Percentiles rank a stretch among this genome's conserved stretches.
phyloP scores from a whole-genome alignment of 2,888 invertebrate genomes.

The Anodontia alba region DNA sequence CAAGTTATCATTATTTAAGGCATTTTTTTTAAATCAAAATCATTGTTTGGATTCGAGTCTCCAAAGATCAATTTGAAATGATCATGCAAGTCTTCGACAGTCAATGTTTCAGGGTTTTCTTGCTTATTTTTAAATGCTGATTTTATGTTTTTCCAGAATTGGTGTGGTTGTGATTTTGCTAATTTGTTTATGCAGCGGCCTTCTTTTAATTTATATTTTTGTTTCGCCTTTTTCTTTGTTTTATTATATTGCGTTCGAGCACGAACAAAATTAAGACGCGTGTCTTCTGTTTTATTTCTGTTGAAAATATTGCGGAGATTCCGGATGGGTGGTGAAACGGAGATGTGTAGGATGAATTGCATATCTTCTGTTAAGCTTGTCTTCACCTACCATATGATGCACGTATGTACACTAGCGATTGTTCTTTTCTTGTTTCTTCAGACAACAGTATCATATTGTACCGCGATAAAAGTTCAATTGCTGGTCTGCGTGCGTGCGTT shows the following conservation, averaged over 20 bases:
- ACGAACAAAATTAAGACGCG: background rate
- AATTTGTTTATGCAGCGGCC: background rate
- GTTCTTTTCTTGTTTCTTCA: no score
- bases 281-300: background rate
- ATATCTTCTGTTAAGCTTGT: no score
- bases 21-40: background rate
- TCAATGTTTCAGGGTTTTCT: background rate
- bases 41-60: background rate
- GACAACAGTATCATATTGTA: no score
- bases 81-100: background rate
- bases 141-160: slow-evolving; percentile 22
- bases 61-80: slow-evolving; percentile 20
- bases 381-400: no score
- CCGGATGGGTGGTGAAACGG: no score
- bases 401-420: no score
- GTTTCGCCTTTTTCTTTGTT: background rate
- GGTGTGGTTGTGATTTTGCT: slow-evolving; percentile 5
- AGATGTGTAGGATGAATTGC: no score
- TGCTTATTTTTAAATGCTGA: background rate
- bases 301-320: background rate
- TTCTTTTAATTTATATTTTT: background rate
- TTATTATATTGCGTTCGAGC: slow-evolving; percentile 9
- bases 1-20: background rate
- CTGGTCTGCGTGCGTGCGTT: no score
- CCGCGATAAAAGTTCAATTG: no score